These are phyloP conservation scores for Manis crassicaudata DNA, from an alignment of 2,797 vertebrate genomes.

Conservation along the genomic window DNA sequence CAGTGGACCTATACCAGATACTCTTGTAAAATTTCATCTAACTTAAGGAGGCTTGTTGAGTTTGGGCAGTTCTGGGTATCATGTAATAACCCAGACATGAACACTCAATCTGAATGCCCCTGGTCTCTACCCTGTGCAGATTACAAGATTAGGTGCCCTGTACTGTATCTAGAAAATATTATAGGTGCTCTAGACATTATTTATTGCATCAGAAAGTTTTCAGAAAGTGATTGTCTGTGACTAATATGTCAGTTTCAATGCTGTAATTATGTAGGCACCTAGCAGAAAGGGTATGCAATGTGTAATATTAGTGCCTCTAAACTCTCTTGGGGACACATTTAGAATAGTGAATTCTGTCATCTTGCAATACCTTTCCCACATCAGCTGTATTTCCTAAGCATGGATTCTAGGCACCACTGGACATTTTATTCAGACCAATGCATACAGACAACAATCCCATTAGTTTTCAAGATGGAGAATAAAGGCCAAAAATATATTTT, in stretches of 20 bases:
- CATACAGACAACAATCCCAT: conserved; percentile 10
- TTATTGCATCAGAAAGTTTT: conserved; percentile 69
- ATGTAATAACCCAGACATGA: neutral
- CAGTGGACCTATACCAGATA: neutral
- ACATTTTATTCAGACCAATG: conserved; percentile 54
- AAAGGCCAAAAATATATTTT: neutral
- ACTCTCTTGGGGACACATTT: conserved; percentile 52
- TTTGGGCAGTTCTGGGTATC: neutral
- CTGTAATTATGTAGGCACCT: conserved; percentile 61
- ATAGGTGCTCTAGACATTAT: conserved; percentile 51
- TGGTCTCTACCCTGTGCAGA: conserved; percentile 1
- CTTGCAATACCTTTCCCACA: conserved; percentile 24
- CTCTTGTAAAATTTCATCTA: conserved; percentile 17
- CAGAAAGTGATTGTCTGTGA: conserved; percentile 63
- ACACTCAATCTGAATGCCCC: neutral
- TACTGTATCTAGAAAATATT: conserved; percentile 61
- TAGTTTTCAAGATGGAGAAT: conserved; percentile 39
- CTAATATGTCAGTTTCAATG: conserved; percentile 63
- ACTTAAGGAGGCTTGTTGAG: neutral
- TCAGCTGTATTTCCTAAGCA: neutral
- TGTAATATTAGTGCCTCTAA: conserved; percentile 41
- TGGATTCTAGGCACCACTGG: neutral
- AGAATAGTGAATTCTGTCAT: conserved; percentile 64
- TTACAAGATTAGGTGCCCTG: conserved; percentile 64
- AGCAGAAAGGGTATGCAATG: conserved; percentile 23